Percentiles rank a stretch among this genome's conserved stretches.
These are phyloP conservation scores for Aphidius colemani DNA, from an alignment of 2,888 invertebrate species.

Conservation along the genomic window DNA sequence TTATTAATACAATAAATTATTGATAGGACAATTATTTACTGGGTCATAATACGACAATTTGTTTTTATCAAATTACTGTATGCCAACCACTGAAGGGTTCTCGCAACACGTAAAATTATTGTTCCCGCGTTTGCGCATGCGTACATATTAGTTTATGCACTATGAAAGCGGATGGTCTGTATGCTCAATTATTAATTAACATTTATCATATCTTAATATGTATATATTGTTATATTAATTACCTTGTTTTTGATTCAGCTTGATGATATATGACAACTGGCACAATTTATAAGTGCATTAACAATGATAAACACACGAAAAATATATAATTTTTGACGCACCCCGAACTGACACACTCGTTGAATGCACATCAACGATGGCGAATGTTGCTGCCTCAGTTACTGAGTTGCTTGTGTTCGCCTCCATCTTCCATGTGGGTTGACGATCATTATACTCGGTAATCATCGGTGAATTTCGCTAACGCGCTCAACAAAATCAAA, in stretches of 20 bases:
- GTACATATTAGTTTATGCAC: constrained; percentile 46
- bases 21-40: not conserved
- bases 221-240: constrained; percentile 31
- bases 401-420: constrained; percentile 43
- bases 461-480: constrained; percentile 37
- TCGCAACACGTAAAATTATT: constrained; percentile 44
- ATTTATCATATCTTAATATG: constrained; percentile 36
- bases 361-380: constrained; percentile 52
- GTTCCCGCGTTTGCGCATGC: constrained; percentile 52
- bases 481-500: constrained; percentile 23
- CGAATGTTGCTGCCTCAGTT: constrained; percentile 50
- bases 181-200: constrained; percentile 36
- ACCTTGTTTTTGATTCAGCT: constrained; percentile 35
- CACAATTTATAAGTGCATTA: constrained; percentile 37
- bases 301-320: constrained; percentile 38
- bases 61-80: constrained; percentile 28
- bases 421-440: constrained; percentile 54
- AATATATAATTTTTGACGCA: constrained; percentile 35
- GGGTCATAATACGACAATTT: constrained; percentile 16
- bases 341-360: constrained; percentile 39
- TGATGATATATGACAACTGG: constrained; percentile 27
- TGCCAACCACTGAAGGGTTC: constrained; percentile 24
- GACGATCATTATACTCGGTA: constrained; percentile 38
- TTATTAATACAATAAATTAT: not conserved
- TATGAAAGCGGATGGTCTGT: constrained; percentile 48